phyloP scores from a whole-genome alignment of 92 coral and sea anemone genomes.

The Zoanthus gigantus region DNA sequence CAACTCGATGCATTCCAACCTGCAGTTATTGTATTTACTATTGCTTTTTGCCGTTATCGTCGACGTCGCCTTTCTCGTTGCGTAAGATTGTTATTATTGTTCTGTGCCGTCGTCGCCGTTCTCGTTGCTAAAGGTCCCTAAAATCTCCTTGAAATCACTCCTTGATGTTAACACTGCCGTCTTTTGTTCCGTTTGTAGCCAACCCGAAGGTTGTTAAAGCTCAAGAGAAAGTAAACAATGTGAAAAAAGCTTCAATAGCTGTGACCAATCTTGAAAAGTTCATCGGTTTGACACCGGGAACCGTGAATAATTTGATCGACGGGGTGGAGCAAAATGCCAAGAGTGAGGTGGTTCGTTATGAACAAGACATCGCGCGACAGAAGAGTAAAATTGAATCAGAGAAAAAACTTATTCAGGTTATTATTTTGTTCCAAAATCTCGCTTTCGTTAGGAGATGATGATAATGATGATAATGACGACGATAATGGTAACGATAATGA shows the following conservation, averaged over 20 bases:
- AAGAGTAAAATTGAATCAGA: constrained; percentile 37
- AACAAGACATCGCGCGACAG: constrained; percentile 29
- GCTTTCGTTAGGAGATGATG: too few relatives aligned
- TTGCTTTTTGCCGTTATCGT: too few relatives aligned
- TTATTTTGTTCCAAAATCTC: too few relatives aligned
- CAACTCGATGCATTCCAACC: too few relatives aligned
- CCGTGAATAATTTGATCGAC: constrained; percentile 28
- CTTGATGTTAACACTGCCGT: too few relatives aligned
- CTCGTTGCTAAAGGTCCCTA: too few relatives aligned
- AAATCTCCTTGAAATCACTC: background rate
- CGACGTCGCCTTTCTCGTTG: too few relatives aligned
- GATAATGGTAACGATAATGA: too few relatives aligned
- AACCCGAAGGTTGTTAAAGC: constrained; percentile 22
- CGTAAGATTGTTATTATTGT: too few relatives aligned
- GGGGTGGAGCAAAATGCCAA: constrained; percentile 30
- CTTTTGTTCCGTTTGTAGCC: background rate
- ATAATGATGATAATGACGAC: too few relatives aligned
- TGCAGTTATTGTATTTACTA: background rate
- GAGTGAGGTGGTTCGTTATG: constrained; percentile 23
- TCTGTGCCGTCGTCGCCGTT: too few relatives aligned
- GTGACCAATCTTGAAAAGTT: constrained; percentile 20
- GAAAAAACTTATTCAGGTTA: constrained; percentile 47
- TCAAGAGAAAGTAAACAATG: constrained; percentile 14
- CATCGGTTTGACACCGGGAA: constrained; percentile 41
- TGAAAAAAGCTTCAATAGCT: constrained; percentile 39